Base-by-base conservation (phyloP, 2,113 vertebrate genomes). In the Carassius auratus region DNA sequence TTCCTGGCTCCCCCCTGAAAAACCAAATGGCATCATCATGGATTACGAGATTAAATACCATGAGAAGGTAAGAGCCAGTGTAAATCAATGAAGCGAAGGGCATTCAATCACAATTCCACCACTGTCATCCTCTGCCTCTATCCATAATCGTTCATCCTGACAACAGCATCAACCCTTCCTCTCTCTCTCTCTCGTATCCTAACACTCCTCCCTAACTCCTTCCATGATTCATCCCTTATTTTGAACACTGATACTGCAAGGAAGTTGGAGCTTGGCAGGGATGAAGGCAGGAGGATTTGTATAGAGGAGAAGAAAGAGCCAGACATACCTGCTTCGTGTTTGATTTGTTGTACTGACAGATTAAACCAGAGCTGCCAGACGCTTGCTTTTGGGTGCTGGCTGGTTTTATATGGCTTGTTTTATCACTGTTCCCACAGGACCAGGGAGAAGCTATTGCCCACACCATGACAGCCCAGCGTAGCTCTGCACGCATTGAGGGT, bases 21-120 rank as follows among this genome's bases (percentile, higher is more conserved):
- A 96, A 91, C 97, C 98, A 86, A 99, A 99, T 0, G 98, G 98
- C 89, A 98, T 99, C 93, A 99, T 99, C 93, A 94, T 99, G 90
- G 98, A 99, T 96, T 99, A 99, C 6, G 98, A 99, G 94, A 99
- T 99, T 94, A 99, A 98, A 91, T 99, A 99, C 94, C 97, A 97
- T 0, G 97, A 99, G 93, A 99, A 99, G 97, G 98, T 99, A 95
- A 95, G 87, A 84, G 7, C 71, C 86, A 84, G 76, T 90, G 88
- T 91, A 89, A 91, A 42, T 88, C 87, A 91, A 89, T 19, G 76
- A 61, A 83, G 66, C 45, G 68, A 59, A 66, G 15, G 30, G 12
- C 83, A 81, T 90, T 87, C 87, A 88, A 91, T 92, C 91, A 86
- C 87, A 91, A 86, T 91, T 92, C 88, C 38, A 21, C 73, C 33